Base-by-base conservation (phyloP, 1,140 invertebrate species). In the Manduca sexta region DNA sequence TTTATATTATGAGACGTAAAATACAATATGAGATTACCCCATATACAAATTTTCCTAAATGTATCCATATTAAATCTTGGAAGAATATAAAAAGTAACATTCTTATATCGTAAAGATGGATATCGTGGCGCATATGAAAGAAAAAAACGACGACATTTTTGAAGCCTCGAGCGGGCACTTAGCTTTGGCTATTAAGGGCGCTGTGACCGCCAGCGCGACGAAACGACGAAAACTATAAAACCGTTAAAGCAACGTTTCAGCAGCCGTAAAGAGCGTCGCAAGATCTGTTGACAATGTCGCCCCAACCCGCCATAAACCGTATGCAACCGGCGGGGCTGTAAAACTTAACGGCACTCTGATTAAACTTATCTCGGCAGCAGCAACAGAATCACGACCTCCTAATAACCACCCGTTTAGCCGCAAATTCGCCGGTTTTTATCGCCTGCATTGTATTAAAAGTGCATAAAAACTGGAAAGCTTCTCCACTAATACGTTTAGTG, bases 261-360 rank as follows among this genome's bases (percentile, higher is more conserved):
- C 76, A 78, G 77, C 76, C 62, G 79, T 85, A 83, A 85, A 85
- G 81, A 80, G 69, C 69, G 75, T 74, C 72, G 77, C 76, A 69
- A 78, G 79, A 82, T 83, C 77, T 81, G 79, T 83, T 80, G 79
- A 85, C 82, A 85, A 83, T 83, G 82, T 83, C 79, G 71, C 70
- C 72, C 69, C 64, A 53, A 68, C 55, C 69, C 77, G 69, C 74
- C 63, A 79, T 82, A 83, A 83, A 83, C 66, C 78, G 79, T 85
- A 85, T 83, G 82, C 82, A 83, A 67, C 79, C 69, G 68, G 59
- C 64, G 52, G 59, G 53, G 69, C 60, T 74, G 66, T 85, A 82
- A 85, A 85, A 84, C 79, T 80, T 83, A 81, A 83, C 67, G 71
- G 74, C 78, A 61, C 74, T 80, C 76, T 85, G 77, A 85, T 85